Evolutionary conservation across 2,888 invertebrate species (phyloP).

Genomic region (Andricus quercusramuli): DNA sequence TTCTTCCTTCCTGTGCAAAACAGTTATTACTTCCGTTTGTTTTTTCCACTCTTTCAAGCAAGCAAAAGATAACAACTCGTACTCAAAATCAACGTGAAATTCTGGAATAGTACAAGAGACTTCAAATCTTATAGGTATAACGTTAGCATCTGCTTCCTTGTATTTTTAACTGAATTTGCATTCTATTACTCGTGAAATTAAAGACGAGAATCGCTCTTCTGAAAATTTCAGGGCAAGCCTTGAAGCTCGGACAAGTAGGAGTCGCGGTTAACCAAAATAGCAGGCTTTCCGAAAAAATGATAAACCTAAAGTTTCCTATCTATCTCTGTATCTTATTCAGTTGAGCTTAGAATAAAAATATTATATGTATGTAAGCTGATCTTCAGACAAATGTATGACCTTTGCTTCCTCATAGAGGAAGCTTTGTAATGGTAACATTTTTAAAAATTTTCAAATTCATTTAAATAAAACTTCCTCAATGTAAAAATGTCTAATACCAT

Average conservation of each 20-base stretch:
- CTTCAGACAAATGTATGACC: too few species aligned
- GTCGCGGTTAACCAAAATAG: conserved; percentile 8
- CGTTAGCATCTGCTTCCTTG: not conserved
- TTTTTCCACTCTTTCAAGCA: not conserved
- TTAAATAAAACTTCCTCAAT: too few species aligned
- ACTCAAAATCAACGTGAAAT: conserved; percentile 5
- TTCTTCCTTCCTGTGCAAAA: not conserved
- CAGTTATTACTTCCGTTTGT: not conserved
- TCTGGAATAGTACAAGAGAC: conserved; percentile 4
- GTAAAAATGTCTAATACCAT: too few species aligned
- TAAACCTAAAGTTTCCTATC: too few species aligned
- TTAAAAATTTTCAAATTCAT: too few species aligned
- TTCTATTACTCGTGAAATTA: conserved; percentile 14
- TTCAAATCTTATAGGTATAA: conserved; percentile 19
- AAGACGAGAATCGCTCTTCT: conserved; percentile 21
- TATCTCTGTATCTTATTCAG: too few species aligned
- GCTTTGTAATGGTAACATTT: too few species aligned
- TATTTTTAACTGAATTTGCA: conserved; percentile 23
- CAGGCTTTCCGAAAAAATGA: not conserved
- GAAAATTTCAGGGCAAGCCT: conserved; percentile 9
- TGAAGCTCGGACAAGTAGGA: not conserved
- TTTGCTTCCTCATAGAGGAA: too few species aligned
- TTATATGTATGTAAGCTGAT: too few species aligned
- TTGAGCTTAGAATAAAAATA: too few species aligned
- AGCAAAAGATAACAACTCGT: not conserved